These are phyloP conservation scores for silkworm (Bombyx mori) DNA, from an alignment of 1,140 invertebrate species.

Conservation along the genomic window DNA sequence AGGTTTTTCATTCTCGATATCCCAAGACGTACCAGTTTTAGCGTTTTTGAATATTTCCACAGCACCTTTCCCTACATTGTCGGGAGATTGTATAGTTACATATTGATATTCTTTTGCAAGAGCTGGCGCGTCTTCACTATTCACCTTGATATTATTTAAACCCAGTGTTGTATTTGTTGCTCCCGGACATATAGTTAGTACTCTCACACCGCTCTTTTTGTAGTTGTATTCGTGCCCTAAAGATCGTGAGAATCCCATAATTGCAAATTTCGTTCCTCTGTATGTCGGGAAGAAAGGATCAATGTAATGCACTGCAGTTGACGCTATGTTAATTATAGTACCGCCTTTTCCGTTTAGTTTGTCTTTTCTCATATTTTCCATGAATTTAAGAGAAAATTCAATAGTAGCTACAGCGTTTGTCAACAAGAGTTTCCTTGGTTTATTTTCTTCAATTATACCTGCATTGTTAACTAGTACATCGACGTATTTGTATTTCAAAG, in stretches of 20 bases:
- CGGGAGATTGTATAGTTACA: conserved; percentile 27
- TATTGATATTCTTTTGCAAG: conserved; percentile 17
- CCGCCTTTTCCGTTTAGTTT: conserved; percentile 73
- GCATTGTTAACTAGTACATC: conserved; percentile 77
- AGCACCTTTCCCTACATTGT: conserved; percentile 30
- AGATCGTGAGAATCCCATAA: conserved; percentile 70
- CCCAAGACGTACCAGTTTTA: conserved; percentile 2
- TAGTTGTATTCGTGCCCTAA: conserved; percentile 70
- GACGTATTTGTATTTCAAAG: conserved; percentile 54
- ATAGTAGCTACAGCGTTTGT: conserved; percentile 44
- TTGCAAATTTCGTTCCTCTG: conserved; percentile 77
- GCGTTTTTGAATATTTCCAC: conserved; percentile 31
- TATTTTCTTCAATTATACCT: conserved; percentile 70
- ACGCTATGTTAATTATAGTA: conserved; percentile 76
- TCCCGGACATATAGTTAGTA: conserved; percentile 70
- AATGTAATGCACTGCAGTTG: conserved; percentile 73
- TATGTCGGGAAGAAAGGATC: conserved; percentile 76
- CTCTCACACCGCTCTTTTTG: conserved; percentile 69
- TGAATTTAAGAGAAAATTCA: conserved; percentile 43
- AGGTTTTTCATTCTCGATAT: background rate
- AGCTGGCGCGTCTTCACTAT: conserved; percentile 18
- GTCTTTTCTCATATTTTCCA: conserved; percentile 72
- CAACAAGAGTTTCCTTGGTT: conserved; percentile 50
- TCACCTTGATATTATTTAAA: conserved; percentile 30
- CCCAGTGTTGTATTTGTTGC: conserved; percentile 57